Percentiles rank a stretch among this genome's conserved stretches.
Conservation (phyloP, 2,797 vertebrate species). For the Galaxias olidus region DNA sequence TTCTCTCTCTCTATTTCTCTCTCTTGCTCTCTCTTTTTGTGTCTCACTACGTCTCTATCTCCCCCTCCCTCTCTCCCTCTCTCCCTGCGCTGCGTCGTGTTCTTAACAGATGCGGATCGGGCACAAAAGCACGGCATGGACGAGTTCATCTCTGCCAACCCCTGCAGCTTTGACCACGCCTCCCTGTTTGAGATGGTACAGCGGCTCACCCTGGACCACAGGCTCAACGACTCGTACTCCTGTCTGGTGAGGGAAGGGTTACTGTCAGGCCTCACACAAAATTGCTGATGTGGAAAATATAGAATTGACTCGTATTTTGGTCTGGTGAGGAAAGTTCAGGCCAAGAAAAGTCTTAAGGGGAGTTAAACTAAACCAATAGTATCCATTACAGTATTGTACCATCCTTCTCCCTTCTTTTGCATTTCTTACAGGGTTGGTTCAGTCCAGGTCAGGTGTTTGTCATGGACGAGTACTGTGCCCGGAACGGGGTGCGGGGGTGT, state of each 20-base stretch:
- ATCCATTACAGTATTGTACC: too few species aligned
- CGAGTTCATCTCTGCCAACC: slow-evolving; percentile 99
- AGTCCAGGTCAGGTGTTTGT: slow-evolving; percentile 99
- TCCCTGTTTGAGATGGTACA: slow-evolving; percentile 97
- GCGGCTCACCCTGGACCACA: slow-evolving; percentile 97
- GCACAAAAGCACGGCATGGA: slow-evolving; percentile 99
- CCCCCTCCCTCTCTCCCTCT: slow-evolving; percentile 15
- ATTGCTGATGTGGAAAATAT: neutral
- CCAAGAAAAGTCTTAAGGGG: too few species aligned
- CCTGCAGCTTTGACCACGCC: slow-evolving; percentile 97
- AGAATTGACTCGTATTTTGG: too few species aligned
- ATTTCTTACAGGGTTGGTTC: slow-evolving; percentile 92
- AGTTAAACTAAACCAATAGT: too few species aligned
- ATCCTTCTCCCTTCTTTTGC: neutral
- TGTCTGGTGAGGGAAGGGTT: slow-evolving; percentile 89
- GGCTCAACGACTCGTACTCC: slow-evolving; percentile 99
- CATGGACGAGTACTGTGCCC: slow-evolving; percentile 95
- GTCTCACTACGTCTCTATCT: too few species aligned
- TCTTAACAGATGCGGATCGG: slow-evolving; percentile 91
- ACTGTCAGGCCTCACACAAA: neutral
- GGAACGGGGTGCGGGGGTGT: slow-evolving; percentile 95
- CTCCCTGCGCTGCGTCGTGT: slow-evolving; percentile 1
- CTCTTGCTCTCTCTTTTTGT: slow-evolving; percentile 11
- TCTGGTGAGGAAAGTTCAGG: too few species aligned
- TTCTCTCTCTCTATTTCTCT: neutral